Evolutionary conservation across 2,113 vertebrate genomes (phyloP).

Genomic region (Todiramphus saurophagus): DNA sequence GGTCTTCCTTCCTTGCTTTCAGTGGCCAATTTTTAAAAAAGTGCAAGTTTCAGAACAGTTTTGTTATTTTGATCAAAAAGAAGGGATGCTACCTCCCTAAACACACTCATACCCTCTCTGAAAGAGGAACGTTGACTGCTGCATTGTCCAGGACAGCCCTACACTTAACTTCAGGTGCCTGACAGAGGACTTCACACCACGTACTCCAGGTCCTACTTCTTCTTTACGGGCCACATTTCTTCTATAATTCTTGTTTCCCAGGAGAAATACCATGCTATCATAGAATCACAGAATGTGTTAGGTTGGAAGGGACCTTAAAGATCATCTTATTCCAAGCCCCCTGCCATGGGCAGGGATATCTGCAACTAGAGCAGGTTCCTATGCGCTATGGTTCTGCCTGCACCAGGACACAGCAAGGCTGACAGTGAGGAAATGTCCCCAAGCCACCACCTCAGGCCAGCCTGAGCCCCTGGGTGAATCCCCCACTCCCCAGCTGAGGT

Average conservation of each 20-base stretch:
- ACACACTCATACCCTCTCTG: accelerated
- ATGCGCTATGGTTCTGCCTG: background rate
- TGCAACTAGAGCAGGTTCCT: background rate
- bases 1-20: background rate
- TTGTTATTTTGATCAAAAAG: background rate
- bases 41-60: accelerated
- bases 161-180: background rate
- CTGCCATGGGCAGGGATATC: background rate
- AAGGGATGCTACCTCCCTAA: too few species aligned
- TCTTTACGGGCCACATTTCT: background rate
- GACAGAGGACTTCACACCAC: too few species aligned
- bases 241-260: background rate
- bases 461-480: background rate
- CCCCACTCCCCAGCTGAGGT: background rate
- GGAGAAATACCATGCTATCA: background rate
- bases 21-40: accelerated
- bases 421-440: accelerated
- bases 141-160: accelerated
- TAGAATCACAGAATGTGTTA: background rate
- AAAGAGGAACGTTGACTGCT: accelerated
- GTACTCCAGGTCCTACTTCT: background rate
- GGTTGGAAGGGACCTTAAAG: background rate
- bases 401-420: accelerated
- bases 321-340: background rate
- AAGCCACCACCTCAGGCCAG: background rate